Evolutionary conservation across 2,888 invertebrate genomes (phyloP).

Genomic region (Xylota segnis): DNA sequence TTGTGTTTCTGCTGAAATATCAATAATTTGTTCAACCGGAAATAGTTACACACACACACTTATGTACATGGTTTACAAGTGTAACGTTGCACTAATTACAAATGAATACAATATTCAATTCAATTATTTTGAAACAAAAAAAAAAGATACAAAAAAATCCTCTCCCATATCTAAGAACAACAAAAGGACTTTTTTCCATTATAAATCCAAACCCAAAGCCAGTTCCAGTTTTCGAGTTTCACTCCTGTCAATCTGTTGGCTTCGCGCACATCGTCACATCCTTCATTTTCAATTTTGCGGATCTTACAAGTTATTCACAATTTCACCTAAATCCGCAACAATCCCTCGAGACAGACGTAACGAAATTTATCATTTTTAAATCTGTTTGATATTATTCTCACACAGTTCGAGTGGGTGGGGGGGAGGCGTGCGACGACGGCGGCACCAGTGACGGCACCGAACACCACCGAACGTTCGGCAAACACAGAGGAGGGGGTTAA

Average conservation of each 20-base stretch:
- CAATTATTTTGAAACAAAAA: no score
- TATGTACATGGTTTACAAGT: no score
- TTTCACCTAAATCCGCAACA: conserved; percentile 67
- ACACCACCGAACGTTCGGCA: conserved; percentile 21
- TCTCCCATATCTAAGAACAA: background rate
- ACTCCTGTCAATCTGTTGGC: conserved; percentile 33
- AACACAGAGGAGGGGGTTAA: conserved; percentile 56
- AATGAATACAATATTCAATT: no score
- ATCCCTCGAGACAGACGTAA: conserved; percentile 71
- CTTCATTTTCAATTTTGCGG: conserved; percentile 70
- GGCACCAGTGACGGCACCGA: background rate
- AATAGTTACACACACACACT: background rate
- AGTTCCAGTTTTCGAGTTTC: conserved; percentile 3
- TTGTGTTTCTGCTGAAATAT: background rate
- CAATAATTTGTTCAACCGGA: background rate
- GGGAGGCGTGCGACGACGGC: background rate
- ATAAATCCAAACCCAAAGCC: conserved; percentile 13
- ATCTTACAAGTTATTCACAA: conserved; percentile 68
- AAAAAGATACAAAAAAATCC: no score
- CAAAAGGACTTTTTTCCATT: conserved; percentile 11
- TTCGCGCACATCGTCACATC: conserved; percentile 46
- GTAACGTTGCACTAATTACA: no score
- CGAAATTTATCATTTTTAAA: conserved; percentile 75
- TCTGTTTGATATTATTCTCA: conserved; percentile 74
- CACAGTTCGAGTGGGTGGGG: conserved; percentile 35